Evolutionary conservation across 2,797 vertebrate species (phyloP).

Genomic region (Spinus olivaceus): DNA sequence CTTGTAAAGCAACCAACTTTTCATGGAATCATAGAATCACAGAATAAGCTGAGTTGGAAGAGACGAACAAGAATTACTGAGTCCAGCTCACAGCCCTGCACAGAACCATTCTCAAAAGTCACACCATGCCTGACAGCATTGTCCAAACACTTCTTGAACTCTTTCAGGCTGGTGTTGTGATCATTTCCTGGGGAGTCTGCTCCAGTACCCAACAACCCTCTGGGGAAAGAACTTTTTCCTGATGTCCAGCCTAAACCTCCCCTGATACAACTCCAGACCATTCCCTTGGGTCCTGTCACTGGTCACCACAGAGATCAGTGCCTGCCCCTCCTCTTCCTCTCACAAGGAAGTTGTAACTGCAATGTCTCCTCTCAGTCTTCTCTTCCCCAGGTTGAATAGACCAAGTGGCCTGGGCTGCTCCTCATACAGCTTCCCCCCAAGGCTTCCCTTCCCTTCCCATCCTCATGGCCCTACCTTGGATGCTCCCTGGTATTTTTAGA

Average conservation of each 20-base stretch:
- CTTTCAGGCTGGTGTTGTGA: neutral
- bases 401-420: neutral
- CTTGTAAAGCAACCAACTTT: neutral
- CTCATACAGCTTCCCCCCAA: neutral
- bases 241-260: neutral
- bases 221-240: neutral
- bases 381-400: neutral
- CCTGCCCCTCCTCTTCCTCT: neutral
- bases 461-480: neutral
- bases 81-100: neutral
- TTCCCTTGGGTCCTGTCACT: neutral
- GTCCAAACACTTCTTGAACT: neutral
- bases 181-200: neutral
- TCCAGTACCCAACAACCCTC: fast-evolving
- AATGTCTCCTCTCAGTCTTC: neutral
- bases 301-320: fast-evolving
- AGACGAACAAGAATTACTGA: neutral
- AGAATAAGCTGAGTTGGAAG: neutral
- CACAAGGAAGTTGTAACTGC: neutral
- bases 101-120: neutral
- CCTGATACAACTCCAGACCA: neutral
- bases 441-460: neutral
- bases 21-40: neutral
- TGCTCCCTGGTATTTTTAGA: no score
- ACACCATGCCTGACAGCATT: fast-evolving